Evolutionary conservation across 2,797 vertebrate genomes (phyloP), one percentile per base, ranked within the genome.

Genomic region (Thripadectes ignobilis): DNA sequence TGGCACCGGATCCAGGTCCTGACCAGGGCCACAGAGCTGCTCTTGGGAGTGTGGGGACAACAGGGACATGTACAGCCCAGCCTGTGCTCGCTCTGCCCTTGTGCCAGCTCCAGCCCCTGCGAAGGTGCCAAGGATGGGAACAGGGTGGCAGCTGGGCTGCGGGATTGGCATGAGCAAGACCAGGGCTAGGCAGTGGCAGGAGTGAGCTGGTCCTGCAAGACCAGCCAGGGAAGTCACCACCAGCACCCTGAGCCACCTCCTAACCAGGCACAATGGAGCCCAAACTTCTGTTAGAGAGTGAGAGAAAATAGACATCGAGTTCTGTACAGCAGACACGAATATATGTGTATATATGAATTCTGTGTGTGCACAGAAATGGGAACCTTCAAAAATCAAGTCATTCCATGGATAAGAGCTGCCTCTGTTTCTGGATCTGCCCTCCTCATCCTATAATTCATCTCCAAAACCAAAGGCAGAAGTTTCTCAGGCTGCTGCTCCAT

Each of bases 341-440:
- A 2, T 7, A 29, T 9, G 32, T 14, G 36, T n/a, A 0, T 10
- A 1, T 4, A 1, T 0, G 3, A 14, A 2, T 1, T 1, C 7
- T 8, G 34, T 5, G 34, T 3, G 48, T 4, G 10, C 7, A 12
- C 0, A 6, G 11, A 9, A 23, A 26, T 1, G 4, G 48, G 38
- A 45, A 12, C 19, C 48, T 19, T 9, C 17, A 66, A 12, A 69
- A 36, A 14, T 24, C 18, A 2, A 38, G 10, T 5, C 26, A 6
- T 32, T 26, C 10, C 4, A 2, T 0, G n/a, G 41, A 4, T 30
- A 51, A n/a, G 63, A 79, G 49, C 71, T 4, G 8, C 38, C 29
- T 26, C 41, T 46, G 22, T 7, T 4, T 2, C 73, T 38, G 36
- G 48, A 29, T 24, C 55, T 12, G 34, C 48, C 16, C 20, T 59